Evolutionary conservation across 1,140 invertebrate species (phyloP).

Genomic region (Macrocentrus cingulum): DNA sequence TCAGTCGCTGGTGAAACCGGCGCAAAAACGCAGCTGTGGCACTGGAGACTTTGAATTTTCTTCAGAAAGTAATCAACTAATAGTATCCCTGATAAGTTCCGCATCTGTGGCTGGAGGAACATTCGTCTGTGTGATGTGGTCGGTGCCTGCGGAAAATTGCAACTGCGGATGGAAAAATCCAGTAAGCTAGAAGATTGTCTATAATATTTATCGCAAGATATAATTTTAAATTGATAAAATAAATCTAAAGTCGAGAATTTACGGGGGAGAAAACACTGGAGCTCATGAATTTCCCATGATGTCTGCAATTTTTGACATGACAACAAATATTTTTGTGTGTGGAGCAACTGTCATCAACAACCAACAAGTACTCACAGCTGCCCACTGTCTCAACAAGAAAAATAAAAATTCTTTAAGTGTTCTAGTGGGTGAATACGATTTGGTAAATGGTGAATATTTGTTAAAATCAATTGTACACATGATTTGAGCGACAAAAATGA

Average conservation of each 20-base stretch:
- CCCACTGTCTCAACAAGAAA: constrained; percentile 62
- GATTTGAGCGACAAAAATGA: constrained; percentile 27
- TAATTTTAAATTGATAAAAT: too few relatives aligned
- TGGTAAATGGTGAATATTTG: constrained; percentile 35
- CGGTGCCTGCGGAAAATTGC: too few relatives aligned
- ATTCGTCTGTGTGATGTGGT: too few relatives aligned
- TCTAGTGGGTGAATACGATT: constrained; percentile 63
- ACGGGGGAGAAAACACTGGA: constrained; percentile 63
- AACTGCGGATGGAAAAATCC: too few relatives aligned
- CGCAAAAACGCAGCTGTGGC: too few relatives aligned
- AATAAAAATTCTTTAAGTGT: constrained; percentile 43
- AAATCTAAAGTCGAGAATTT: constrained; percentile 67
- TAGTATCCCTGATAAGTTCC: too few relatives aligned
- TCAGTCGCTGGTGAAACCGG: too few relatives aligned
- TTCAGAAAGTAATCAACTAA: too few relatives aligned
- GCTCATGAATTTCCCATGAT: constrained; percentile 70
- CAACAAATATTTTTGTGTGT: constrained; percentile 58
- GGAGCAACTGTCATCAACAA: constrained; percentile 68
- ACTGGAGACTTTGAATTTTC: too few relatives aligned
- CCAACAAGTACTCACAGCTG: constrained; percentile 68
- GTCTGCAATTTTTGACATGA: constrained; percentile 60
- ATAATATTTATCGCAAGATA: too few relatives aligned
- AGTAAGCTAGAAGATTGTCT: too few relatives aligned
- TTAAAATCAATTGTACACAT: neutral
- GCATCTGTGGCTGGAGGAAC: too few relatives aligned